A percentile compares a stretch with the other conserved stretches of the same genome.
Conservation (phyloP, 2,113 vertebrate species). For the Xiphophorus hellerii region DNA sequence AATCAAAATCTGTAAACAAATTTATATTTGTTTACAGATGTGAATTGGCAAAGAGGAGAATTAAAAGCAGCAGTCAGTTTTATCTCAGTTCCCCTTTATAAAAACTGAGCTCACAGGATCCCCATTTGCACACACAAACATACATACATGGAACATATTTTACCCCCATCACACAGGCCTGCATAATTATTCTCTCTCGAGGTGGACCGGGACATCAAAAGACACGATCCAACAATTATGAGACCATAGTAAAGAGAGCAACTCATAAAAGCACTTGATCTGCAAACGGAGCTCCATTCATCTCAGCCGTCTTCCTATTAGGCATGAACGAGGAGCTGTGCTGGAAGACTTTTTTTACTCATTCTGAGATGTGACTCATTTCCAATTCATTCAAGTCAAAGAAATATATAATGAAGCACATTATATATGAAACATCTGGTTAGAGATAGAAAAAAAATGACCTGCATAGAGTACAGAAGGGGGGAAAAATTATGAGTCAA, state of each 20-base stretch:
- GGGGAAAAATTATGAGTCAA: slow-evolving; percentile 48
- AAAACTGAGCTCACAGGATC: slow-evolving; percentile 40
- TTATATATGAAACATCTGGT: slow-evolving; percentile 45
- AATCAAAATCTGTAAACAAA: too few relatives aligned
- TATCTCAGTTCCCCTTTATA: slow-evolving; percentile 55
- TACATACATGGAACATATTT: slow-evolving; percentile 47
- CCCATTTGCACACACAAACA: slow-evolving; percentile 30
- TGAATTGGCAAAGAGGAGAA: background rate
- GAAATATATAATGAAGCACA: slow-evolving; percentile 70
- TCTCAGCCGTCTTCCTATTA: slow-evolving; percentile 65
- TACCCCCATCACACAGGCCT: slow-evolving; percentile 53
- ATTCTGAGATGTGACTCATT: slow-evolving; percentile 66
- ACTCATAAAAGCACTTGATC: slow-evolving; percentile 73
- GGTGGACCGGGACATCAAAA: slow-evolving; percentile 71
- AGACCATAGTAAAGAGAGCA: slow-evolving; percentile 64
- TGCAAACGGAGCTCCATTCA: slow-evolving; percentile 58
- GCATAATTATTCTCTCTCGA: slow-evolving; percentile 68
- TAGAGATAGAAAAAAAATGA: slow-evolving; percentile 38
- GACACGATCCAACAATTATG: slow-evolving; percentile 72
- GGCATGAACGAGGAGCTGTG: slow-evolving; percentile 53
- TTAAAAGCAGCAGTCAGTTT: slow-evolving; percentile 31
- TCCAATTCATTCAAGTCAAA: slow-evolving; percentile 68
- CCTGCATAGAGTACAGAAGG: slow-evolving; percentile 33
- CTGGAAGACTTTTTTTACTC: slow-evolving; percentile 61
- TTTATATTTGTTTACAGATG: too few relatives aligned